Evolutionary conservation across 2,113 vertebrate genomes (phyloP).

Genomic region (Cephalophus harveyi): DNA sequence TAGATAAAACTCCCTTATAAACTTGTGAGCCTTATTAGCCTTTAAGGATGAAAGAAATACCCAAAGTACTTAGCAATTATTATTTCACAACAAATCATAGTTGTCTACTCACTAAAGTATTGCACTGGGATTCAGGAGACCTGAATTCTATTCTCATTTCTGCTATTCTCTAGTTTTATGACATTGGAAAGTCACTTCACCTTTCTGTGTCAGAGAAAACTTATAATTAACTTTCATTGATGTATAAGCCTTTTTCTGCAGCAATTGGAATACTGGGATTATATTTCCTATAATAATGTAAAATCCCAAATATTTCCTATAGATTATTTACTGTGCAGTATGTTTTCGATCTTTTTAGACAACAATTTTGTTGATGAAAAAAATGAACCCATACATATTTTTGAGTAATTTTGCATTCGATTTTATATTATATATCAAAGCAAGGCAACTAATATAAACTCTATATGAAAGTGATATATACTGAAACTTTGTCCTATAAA

Average conservation of each 20-base stretch:
- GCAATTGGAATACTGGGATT: conserved; percentile 13
- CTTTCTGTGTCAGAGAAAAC: conserved; percentile 51
- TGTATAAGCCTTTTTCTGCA: conserved; percentile 1
- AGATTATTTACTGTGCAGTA: not conserved
- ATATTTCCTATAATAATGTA: not conserved
- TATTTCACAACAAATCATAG: conserved; percentile 55
- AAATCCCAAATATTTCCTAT: not conserved
- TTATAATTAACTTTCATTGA: conserved; percentile 53
- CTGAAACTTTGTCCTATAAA: not conserved
- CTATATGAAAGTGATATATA: not conserved
- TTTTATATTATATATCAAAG: not conserved
- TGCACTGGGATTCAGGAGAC: conserved; percentile 40
- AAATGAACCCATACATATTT: not conserved
- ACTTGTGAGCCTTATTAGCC: conserved; percentile 39
- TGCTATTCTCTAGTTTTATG: conserved; percentile 44
- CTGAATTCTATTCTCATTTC: conserved; percentile 47
- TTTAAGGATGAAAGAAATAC: conserved; percentile 42
- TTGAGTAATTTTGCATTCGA: not conserved
- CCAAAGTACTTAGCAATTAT: conserved; percentile 62
- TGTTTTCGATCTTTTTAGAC: not conserved
- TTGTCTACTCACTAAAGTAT: conserved; percentile 27
- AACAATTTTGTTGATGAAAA: not conserved
- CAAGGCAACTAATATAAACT: not conserved
- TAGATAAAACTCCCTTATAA: conserved; percentile 48
- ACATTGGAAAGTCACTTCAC: conserved; percentile 57